Conservation (phyloP, 2,888 invertebrate species). For the Tridacna crocea region DNA sequence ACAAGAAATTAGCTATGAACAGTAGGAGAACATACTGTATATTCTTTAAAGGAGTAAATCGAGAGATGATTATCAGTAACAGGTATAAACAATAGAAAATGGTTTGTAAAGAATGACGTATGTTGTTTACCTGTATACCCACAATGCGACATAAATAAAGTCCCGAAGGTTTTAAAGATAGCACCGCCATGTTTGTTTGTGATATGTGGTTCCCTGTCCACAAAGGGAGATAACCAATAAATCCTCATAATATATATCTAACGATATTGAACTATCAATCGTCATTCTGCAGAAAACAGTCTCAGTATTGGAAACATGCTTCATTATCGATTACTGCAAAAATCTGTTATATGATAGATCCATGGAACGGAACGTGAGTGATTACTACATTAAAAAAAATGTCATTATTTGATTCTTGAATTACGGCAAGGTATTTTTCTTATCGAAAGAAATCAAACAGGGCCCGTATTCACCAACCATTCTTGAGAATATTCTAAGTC, state of each 20-base stretch:
- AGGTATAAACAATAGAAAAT: too few relatives aligned
- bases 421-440: too few relatives aligned
- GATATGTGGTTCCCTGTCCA: not conserved
- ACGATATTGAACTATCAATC: constrained; percentile 5
- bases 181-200: constrained; percentile 16
- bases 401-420: too few relatives aligned
- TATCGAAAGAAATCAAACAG: too few relatives aligned
- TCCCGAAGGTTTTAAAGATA: not conserved
- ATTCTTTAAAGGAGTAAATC: too few relatives aligned
- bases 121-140: not conserved
- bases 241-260: not conserved
- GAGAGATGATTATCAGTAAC: too few relatives aligned
- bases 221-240: constrained; percentile 17
- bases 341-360: not conserved
- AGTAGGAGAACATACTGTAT: too few relatives aligned
- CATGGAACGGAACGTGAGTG: too few relatives aligned
- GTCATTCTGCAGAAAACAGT: constrained; percentile 11
- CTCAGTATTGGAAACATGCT: constrained; percentile 16
- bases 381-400: too few relatives aligned
- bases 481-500: too few relatives aligned
- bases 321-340: constrained; percentile 11
- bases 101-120: not conserved
- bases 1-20: too few relatives aligned
- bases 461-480: too few relatives aligned
- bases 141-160: constrained; percentile 23